phyloP scores from a whole-genome alignment of 1,140 invertebrate species.

The Wiebesia pumilae region DNA sequence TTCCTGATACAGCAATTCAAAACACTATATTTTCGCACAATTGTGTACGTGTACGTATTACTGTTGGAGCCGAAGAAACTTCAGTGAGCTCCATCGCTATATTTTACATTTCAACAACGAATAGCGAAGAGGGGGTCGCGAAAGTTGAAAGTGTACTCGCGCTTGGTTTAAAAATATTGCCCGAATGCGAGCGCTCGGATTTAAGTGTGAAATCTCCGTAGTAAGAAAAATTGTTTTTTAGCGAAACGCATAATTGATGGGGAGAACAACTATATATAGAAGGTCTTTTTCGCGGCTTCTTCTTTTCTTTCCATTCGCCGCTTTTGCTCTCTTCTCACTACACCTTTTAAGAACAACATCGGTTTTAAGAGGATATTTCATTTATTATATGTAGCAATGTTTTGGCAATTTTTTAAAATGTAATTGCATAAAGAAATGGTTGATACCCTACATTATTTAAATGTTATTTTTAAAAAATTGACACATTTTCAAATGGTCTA shows the following conservation, averaged over 20 bases:
- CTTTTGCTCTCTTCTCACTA: not conserved
- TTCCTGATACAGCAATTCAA: no score
- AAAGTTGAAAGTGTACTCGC: not conserved
- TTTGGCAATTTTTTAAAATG: not conserved
- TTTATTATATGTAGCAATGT: not conserved
- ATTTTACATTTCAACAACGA: not conserved
- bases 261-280: constrained; percentile 9
- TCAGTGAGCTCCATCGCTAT: not conserved
- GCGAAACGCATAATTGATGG: not conserved
- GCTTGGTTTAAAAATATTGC: constrained; percentile 6
- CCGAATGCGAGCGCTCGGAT: constrained; percentile 22
- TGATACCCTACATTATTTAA: no score
- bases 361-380: not conserved
- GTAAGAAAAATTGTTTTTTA: constrained; percentile 11
- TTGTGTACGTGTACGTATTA: not conserved
- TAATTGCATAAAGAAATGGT: no score
- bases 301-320: not conserved
- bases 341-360: not conserved
- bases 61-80: not conserved
- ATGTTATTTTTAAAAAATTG: no score
- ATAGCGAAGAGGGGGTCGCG: not conserved
- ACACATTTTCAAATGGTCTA: no score
- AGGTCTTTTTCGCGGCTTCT: not conserved
- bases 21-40: not conserved
- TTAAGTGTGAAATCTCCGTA: not conserved